phyloP scores from a whole-genome alignment of 2,113 vertebrate genomes.

The Lanius collurio region DNA sequence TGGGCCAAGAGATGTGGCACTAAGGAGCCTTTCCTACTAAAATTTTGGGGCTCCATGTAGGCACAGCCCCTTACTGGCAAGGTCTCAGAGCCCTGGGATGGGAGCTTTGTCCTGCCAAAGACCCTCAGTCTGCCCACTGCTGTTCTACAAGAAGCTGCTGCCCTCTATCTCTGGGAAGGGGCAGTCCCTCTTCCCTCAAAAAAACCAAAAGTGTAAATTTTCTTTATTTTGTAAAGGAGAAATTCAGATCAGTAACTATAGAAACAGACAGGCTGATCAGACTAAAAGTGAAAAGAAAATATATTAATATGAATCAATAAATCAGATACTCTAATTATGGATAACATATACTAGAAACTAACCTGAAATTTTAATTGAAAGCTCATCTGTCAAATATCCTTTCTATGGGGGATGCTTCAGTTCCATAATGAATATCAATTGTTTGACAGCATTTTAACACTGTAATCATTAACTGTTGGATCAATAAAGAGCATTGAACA shows the following conservation, averaged over 20 bases:
- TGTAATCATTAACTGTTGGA: background rate
- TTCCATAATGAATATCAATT: background rate
- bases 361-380: background rate
- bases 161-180: background rate
- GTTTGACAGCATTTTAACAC: background rate
- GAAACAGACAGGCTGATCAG: background rate
- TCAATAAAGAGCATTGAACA: background rate
- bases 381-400: background rate
- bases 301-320: background rate
- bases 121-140: background rate
- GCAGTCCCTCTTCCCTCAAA: background rate
- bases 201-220: background rate
- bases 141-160: background rate
- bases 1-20: background rate
- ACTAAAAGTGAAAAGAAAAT: background rate
- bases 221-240: background rate
- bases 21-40: background rate
- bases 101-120: fast-evolving
- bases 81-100: background rate
- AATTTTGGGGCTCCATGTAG: background rate
- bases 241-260: background rate
- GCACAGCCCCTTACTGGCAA: background rate
- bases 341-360: background rate
- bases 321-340: background rate
- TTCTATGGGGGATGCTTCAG: background rate